Base-by-base conservation (phyloP, 2,888 invertebrate species). In the Gymnocheta viridis region DNA sequence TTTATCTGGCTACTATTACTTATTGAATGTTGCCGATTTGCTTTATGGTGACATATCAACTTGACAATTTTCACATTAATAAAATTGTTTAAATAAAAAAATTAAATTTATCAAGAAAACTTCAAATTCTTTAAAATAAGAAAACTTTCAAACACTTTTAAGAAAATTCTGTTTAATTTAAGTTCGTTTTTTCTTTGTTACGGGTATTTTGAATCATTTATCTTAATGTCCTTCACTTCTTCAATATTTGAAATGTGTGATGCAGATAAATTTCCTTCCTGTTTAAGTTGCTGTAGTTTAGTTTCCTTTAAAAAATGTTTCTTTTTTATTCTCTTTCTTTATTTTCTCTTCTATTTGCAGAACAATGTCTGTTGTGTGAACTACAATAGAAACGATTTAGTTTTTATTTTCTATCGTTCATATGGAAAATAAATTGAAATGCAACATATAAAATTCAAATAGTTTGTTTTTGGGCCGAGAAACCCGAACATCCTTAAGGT, bases 261-360 rank as follows among this genome's bases (percentile, higher is more conserved):
- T 74, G 60, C 67, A 73, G 73, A 81, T 74, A 81, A 74, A 74
- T 74, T 69, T 81, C 73, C 80, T 81, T 81, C 80, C 74, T 81
- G 73, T 81, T 67, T 60, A 81, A 74, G 80, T 80, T 80, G 38
- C 44, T 60, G 60, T 27, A 66, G 44, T 56, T 66, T 54, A 66
- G 54, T 66, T 76, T 70, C 78, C 78, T 79, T 64, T 47, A 47
- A 79, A n/a, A n/a, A n/a, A 70, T 62, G 17, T 54, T 69, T 32
- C 7, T 44, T 27, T 2, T 22, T 22, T 12, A 24, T 14, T 29
- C 29, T 49, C 5, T 24, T 35, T 0, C 6, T 32, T 17, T 51
- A 19, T 76, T n/a, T 54, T 64, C 17, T 9, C 7, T 19, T 41
- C 27, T 51, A 49, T 64, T 64, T 62, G 44, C 56, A 66, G 64